Evolutionary conservation across 2,888 invertebrate species (phyloP).

Genomic region (Callyntrura sp.): DNA sequence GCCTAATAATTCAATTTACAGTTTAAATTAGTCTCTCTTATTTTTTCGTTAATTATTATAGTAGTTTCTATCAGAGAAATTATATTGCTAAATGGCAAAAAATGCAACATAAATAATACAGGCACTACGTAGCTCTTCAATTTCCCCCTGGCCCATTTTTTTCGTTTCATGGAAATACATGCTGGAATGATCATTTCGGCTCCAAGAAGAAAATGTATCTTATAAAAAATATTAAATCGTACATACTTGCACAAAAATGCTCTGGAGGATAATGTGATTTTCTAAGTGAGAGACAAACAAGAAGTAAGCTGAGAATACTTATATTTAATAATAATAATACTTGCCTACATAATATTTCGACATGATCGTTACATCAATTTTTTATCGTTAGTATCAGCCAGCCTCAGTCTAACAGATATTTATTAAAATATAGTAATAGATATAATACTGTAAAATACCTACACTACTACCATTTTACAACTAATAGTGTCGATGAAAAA

Average conservation of each 20-base stretch:
- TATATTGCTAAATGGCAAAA: constrained; percentile 23
- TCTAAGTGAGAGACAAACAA: constrained; percentile 53
- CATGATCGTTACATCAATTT: constrained; percentile 31
- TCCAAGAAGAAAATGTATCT: neutral
- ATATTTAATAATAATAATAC: constrained; percentile 7
- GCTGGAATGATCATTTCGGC: constrained; percentile 30
- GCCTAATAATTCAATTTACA: constrained; percentile 1
- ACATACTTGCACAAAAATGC: constrained; percentile 59
- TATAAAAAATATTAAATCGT: constrained; percentile 6
- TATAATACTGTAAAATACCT: neutral
- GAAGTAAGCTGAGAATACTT: constrained; percentile 31
- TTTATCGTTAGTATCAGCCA: constrained; percentile 28
- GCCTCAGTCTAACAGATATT: constrained; percentile 36
- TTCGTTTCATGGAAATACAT: constrained; percentile 49
- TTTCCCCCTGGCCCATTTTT: neutral
- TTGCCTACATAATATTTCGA: constrained; percentile 11
- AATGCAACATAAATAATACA: neutral
- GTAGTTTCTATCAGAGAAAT: constrained; percentile 47
- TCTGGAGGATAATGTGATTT: constrained; percentile 63
- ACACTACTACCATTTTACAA: too few relatives aligned
- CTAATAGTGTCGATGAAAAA: neutral
- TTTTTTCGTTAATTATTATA: neutral
- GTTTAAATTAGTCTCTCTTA: neutral
- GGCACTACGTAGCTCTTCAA: neutral
- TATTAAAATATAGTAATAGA: neutral